Evolutionary conservation across 2,797 vertebrate species (phyloP).

Genomic region (Allochrocebus solatus): DNA sequence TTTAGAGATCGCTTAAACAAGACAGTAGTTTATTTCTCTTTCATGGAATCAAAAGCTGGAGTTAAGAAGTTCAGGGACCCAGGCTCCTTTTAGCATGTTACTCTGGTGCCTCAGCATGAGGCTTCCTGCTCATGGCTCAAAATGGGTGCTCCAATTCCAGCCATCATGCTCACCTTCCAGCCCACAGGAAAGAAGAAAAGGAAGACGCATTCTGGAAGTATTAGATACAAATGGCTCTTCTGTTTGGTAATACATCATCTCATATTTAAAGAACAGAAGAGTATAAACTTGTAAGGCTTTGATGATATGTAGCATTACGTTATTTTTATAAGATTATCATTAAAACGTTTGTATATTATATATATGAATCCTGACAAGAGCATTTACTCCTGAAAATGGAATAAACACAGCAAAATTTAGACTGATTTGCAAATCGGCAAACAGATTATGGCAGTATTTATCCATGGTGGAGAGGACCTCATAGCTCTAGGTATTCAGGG

Average conservation of each 20-base stretch:
- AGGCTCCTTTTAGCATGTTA: background rate
- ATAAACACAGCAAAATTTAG: background rate
- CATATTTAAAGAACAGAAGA: slow-evolving; percentile 7
- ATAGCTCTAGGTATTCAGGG: background rate
- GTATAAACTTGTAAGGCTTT: background rate
- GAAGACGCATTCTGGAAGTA: background rate
- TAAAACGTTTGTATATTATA: background rate
- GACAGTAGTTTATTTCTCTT: background rate
- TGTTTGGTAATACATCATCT: background rate
- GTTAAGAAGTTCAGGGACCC: background rate
- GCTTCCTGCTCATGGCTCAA: background rate
- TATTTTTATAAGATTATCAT: background rate
- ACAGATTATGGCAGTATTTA: background rate
- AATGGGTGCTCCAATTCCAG: background rate
- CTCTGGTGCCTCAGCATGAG: background rate
- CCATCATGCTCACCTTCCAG: background rate
- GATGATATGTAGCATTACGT: background rate
- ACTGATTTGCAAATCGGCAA: background rate
- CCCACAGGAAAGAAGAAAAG: background rate
- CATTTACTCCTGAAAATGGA: background rate
- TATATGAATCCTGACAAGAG: background rate
- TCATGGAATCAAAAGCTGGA: background rate
- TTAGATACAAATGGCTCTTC: background rate
- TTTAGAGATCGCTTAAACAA: background rate
- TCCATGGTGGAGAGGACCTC: background rate